Percentiles rank a stretch among this genome's conserved stretches.
Conservation (phyloP, 2,113 vertebrate genomes). For the Himantopus leucocephalus region DNA sequence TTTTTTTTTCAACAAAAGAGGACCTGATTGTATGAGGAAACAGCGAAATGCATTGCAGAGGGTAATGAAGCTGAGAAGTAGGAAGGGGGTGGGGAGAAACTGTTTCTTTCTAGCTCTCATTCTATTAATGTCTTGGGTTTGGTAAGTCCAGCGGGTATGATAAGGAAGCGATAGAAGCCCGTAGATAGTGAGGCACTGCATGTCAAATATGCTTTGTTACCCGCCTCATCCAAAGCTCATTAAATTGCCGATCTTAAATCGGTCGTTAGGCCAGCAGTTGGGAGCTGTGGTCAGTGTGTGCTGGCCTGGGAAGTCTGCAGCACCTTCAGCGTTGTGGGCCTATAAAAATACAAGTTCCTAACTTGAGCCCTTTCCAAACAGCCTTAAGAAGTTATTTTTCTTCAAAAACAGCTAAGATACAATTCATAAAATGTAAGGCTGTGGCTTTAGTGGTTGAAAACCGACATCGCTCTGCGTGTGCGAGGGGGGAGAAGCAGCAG, state of each 20-base stretch:
- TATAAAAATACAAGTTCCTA: background rate
- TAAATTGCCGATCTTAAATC: no score
- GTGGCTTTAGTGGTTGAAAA: background rate
- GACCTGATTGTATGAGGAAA: background rate
- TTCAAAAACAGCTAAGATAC: background rate
- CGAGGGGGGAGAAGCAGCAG: background rate
- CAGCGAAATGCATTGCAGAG: background rate
- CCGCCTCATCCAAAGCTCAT: background rate
- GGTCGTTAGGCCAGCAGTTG: fast-evolving
- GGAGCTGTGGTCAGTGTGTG: background rate
- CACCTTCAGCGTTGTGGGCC: no score
- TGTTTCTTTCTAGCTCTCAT: background rate
- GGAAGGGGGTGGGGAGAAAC: slow-evolving; percentile 8
- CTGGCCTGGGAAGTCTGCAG: background rate
- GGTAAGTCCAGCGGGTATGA: background rate
- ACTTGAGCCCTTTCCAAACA: background rate
- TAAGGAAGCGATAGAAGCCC: background rate
- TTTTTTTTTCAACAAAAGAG: background rate
- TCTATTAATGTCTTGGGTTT: background rate
- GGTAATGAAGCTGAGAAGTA: slow-evolving; percentile 10
- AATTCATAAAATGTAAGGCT: background rate
- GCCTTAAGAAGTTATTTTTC: background rate
- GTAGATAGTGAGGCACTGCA: fast-evolving
- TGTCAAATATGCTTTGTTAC: background rate
- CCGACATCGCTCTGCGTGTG: fast-evolving